Conservation (phyloP, 2,113 vertebrate genomes). For the Campylorhamphus procurvoides region DNA sequence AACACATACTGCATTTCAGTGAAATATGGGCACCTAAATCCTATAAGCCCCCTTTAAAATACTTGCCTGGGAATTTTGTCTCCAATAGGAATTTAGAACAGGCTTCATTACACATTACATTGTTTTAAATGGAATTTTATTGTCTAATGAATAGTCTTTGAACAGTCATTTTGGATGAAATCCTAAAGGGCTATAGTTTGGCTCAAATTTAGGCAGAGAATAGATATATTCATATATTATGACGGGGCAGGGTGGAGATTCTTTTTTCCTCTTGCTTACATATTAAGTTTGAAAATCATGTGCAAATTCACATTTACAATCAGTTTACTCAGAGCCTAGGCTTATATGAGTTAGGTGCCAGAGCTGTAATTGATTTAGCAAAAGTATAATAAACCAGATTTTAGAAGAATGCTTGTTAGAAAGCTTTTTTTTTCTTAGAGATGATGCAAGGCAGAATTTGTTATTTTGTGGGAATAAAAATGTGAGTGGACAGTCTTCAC, state of each 20-base stretch:
- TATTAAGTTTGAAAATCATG: background rate
- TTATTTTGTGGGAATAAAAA: slow-evolving; percentile 28
- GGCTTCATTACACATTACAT: background rate
- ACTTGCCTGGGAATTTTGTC: slow-evolving; percentile 32
- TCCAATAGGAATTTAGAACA: background rate
- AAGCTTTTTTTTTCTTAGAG: background rate
- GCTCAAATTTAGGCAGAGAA: background rate
- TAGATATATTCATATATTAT: background rate
- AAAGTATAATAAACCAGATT: slow-evolving; percentile 4
- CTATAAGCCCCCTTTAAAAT: slow-evolving; percentile 30
- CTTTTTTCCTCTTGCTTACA: background rate
- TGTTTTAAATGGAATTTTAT: slow-evolving; percentile 41
- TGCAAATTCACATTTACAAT: background rate
- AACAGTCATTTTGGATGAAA: slow-evolving; percentile 9
- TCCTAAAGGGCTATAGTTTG: background rate
- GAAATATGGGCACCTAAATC: slow-evolving; percentile 48
- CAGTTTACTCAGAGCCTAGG: background rate
- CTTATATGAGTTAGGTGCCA: background rate
- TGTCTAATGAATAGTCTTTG: slow-evolving; percentile 12
- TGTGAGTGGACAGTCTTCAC: slow-evolving; percentile 35
- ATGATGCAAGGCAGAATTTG: background rate
- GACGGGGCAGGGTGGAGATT: background rate
- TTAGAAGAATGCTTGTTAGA: slow-evolving; percentile 26
- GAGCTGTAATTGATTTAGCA: slow-evolving; percentile 23
- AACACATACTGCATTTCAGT: slow-evolving; percentile 5